Evolutionary conservation across 2,888 invertebrate species (phyloP).

Genomic region (Allolobophora icterica): DNA sequence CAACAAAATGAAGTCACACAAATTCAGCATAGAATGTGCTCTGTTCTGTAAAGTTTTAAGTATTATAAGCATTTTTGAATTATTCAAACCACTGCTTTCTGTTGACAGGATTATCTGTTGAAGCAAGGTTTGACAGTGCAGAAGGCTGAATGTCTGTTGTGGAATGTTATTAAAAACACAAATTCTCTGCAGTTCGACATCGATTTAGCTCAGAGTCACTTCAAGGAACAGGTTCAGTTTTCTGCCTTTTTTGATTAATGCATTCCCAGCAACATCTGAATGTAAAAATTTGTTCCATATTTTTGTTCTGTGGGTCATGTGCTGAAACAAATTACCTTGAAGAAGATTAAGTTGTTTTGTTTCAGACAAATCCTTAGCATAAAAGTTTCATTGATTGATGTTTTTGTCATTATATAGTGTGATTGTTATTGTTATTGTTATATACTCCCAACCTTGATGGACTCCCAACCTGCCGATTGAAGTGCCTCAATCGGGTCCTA

Average conservation of each 20-base stretch:
- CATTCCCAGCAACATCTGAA: neutral
- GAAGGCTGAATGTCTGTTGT: constrained; percentile 55
- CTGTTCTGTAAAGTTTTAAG: constrained; percentile 6
- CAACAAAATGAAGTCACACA: neutral
- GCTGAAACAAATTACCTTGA: neutral
- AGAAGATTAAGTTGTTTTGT: no score
- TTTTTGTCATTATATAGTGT: no score
- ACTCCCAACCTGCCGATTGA: no score
- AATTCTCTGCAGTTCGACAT: constrained; percentile 72
- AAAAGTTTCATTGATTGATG: no score
- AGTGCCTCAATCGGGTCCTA: no score
- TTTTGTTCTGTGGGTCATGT: neutral
- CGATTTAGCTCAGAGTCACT: constrained; percentile 71
- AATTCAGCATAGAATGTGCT: neutral
- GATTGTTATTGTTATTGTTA: no score
- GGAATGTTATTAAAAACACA: constrained; percentile 70
- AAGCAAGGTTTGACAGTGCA: constrained; percentile 64
- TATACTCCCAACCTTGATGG: no score
- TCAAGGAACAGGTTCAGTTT: constrained; percentile 59
- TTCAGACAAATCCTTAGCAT: no score
- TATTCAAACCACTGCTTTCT: neutral
- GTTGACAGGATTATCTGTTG: constrained; percentile 77
- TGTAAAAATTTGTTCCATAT: neutral
- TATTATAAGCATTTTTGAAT: neutral
- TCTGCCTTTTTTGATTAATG: neutral